phyloP scores from a whole-genome alignment of 2,113 vertebrate genomes.

The Murina feae region DNA sequence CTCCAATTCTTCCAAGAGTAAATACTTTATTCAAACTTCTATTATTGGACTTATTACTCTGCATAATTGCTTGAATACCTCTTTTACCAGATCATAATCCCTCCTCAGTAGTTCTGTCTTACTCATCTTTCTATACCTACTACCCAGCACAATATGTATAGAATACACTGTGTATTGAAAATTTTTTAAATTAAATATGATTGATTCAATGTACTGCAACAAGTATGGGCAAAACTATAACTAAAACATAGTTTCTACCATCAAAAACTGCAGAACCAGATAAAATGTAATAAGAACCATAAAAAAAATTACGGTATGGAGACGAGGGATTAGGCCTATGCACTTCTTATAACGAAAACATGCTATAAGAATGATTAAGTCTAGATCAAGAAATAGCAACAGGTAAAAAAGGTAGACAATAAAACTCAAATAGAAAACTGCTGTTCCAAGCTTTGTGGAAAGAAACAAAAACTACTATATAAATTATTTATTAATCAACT shows the following conservation, averaged over 20 bases:
- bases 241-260: background rate
- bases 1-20: background rate
- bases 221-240: background rate
- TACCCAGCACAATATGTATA: background rate
- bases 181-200: background rate
- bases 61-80: background rate
- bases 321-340: background rate
- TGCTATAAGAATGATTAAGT: constrained; percentile 12
- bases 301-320: background rate
- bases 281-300: constrained; percentile 19
- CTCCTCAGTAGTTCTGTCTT: background rate
- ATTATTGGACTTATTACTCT: background rate
- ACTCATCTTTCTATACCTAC: background rate
- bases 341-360: constrained; percentile 15
- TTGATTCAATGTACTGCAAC: background rate
- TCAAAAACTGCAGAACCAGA: background rate
- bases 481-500: constrained; percentile 19
- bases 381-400: background rate
- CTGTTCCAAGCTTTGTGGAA: background rate
- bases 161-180: background rate
- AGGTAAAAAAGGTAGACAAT: background rate
- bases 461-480: background rate
- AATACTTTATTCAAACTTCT: background rate
- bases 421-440: constrained; percentile 7
- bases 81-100: background rate